These are phyloP conservation scores for Polylopha cassiicola DNA, from an alignment of 2,888 invertebrate genomes.

Conservation along the genomic window DNA sequence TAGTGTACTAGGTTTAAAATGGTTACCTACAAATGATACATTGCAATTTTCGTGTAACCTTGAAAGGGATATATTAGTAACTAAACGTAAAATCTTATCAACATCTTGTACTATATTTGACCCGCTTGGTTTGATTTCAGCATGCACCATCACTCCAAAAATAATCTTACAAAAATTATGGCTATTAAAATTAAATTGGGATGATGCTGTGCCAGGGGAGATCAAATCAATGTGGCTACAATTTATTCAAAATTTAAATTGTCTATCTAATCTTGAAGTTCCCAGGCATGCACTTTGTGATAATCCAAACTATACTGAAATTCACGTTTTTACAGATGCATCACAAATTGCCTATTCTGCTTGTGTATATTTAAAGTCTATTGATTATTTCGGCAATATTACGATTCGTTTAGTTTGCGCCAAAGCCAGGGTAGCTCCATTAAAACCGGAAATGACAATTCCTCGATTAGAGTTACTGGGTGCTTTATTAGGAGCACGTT, in stretches of 20 bases:
- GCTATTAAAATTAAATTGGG: constrained; percentile 21
- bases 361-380: constrained; percentile 14
- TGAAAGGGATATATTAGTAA: too few relatives aligned
- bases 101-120: constrained; percentile 24
- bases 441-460: background rate
- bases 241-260: constrained; percentile 5
- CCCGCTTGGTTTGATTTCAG: constrained; percentile 22
- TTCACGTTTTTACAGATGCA: constrained; percentile 13
- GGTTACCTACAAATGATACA: constrained; percentile 24
- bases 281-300: constrained; percentile 5
- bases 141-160: constrained; percentile 26
- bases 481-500: constrained; percentile 14
- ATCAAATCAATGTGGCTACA: constrained; percentile 8
- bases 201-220: constrained; percentile 19
- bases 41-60: constrained; percentile 24
- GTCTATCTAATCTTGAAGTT: constrained; percentile 8
- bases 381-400: background rate
- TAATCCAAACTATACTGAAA: background rate
- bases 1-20: constrained; percentile 22
- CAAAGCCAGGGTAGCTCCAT: constrained; percentile 2
- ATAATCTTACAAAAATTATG: constrained; percentile 24
- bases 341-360: constrained; percentile 6
- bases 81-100: constrained; percentile 25
- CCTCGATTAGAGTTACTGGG: constrained; percentile 1
- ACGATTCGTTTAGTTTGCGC: background rate